Evolutionary conservation across 2,888 invertebrate species (phyloP), one percentile per base, ranked within the genome.

Genomic region (Aphidius colemani): DNA sequence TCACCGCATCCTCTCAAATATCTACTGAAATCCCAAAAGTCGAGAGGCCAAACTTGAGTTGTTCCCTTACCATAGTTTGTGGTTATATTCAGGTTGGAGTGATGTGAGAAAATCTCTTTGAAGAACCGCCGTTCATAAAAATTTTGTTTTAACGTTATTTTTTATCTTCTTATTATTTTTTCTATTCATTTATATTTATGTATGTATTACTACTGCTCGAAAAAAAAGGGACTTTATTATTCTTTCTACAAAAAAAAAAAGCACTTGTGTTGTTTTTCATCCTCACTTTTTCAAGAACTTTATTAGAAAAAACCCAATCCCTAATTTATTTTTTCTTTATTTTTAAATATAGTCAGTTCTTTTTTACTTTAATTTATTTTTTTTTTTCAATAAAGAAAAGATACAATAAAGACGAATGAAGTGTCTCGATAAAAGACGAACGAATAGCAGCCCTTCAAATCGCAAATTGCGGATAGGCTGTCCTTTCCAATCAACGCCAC

Each of bases 391-490:
- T 30, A 30, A 30, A 30, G 30, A 3, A 30, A 30, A 5, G 30
- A 30, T 30, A 30, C 30, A 30, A 30, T 30, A 30, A 30, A 30
- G 30, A 68, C 66, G 66, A 70, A 69, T 67, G 66, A 70, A 70
- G 72, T 69, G 68, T 64, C 53, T 39, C 70, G 69, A 71, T 71
- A 72, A 72, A 72, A 77, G 74, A 75, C 76, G 73, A 75, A 71
- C 72, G 71, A 75, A 70, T 75, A 64, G 61, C 48, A 46, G 51
- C 65, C 67, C 70, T 67, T 65, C 63, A 63, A 69, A 67, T 74
- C 72, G 72, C 72, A 77, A 77, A 77, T 77, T 77, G 73, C 78
- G 73, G 72, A 75, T 77, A 77, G 75, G 72, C 73, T 75, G 78
- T 75, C 78, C 73, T 77, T 77, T 77, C 76, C 77, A 77, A 78